Base-by-base conservation (phyloP, 2,888 invertebrate genomes). In the Sicus ferrugineus region DNA sequence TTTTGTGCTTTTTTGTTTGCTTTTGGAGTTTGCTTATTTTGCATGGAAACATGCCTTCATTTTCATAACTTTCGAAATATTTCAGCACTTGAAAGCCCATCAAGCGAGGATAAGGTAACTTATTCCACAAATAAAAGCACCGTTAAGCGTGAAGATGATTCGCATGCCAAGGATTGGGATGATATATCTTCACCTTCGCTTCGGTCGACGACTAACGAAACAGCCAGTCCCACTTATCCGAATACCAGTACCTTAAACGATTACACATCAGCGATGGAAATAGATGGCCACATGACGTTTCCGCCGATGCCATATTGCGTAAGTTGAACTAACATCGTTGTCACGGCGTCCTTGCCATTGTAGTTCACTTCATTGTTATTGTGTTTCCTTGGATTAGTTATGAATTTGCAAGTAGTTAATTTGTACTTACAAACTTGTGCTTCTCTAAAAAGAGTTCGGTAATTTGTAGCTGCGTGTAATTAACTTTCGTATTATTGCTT, bases 261-360 rank as follows among this genome's bases (percentile, higher is more conserved):
- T 70, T 73, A 73, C 71, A 73, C 31, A 38, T 50, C 71, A 59
- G 69, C 72, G 14, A 67, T 63, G 28, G 75, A 76, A 68, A 70
- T 74, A 9, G 73, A 76, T 66, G 75, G 70, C 16, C 67, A 70
- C 66, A 64, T 73, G 65, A 73, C 69, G 30, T 63, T 61, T 59
- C 73, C 73, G 34, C 50, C 70, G 11, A 71, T 72, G 38, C 67
- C 65, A 46, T 75, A 75, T 65, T 52, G 70, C 31, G 75, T 75
- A 73, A 73, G 75, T 73, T 59, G 2, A 0, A 46, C 50, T 38
- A 11, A 6, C 38, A 38, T 38, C 11, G 38, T n/a, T n/a, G n/a
- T n/a, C n/a, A n/a, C n/a, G n/a, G n/a, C n/a, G n/a, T n/a, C n/a
- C n/a, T n/a, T n/a, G n/a, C n/a, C 6, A 46, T 46, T n/a, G n/a